Percentiles rank a stretch among this genome's conserved stretches.
Conservation (phyloP, 2,113 vertebrate species). For the Athene cunicularia region DNA sequence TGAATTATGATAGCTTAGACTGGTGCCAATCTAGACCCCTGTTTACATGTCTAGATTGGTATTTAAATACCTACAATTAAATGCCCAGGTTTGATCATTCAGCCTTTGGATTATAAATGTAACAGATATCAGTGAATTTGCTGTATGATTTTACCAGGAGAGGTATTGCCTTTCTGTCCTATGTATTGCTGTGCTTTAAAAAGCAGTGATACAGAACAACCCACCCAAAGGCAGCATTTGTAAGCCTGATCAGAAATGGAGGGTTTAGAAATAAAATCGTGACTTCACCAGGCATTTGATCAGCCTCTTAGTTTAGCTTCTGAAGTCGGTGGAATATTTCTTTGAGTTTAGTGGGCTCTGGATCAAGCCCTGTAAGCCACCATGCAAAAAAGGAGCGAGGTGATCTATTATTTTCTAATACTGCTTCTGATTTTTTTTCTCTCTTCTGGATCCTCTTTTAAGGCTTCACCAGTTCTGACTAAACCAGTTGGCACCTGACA, state of each 20-base stretch:
- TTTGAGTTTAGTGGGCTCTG: not conserved
- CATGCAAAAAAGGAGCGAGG: not conserved
- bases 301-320: not conserved
- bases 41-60: not conserved
- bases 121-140: not conserved
- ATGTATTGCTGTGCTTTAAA: not conserved
- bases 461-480: not conserved
- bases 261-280: not conserved
- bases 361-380: not conserved
- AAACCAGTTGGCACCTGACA: not conserved
- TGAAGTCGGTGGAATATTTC: not conserved
- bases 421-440: not conserved
- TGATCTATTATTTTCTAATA: not conserved
- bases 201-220: not conserved
- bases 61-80: not conserved
- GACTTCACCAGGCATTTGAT: not conserved
- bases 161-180: not conserved
- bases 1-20: not conserved
- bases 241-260: not conserved
- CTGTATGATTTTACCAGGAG: not conserved
- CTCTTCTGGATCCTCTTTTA: not conserved
- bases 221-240: not conserved
- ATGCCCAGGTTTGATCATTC: not conserved
- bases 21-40: not conserved
- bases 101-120: not conserved